Conservation (phyloP, 1,140 invertebrate genomes). For the Bombus soroeensis region DNA sequence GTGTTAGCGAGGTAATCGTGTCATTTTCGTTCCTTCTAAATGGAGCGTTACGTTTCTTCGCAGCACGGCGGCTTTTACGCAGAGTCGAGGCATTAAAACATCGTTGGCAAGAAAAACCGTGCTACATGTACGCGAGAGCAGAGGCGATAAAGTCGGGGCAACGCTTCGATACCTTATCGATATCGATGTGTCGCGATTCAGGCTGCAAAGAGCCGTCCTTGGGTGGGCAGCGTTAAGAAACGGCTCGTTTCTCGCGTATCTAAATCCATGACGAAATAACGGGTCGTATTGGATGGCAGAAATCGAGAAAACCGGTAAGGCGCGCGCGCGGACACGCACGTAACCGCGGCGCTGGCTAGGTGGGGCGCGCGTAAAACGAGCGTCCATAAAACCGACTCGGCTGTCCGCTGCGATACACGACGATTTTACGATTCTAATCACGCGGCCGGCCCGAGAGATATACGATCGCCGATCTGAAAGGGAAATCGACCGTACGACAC, state of each 20-base stretch:
- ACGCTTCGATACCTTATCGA: neutral
- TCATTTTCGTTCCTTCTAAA: neutral
- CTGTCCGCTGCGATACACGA: conserved; percentile 10
- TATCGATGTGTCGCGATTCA: neutral
- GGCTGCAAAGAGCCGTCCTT: conserved; percentile 7
- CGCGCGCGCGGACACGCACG: neutral
- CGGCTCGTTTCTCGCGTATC: conserved; percentile 30
- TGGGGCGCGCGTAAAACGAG: conserved; percentile 2
- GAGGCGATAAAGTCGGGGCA: too few species aligned
- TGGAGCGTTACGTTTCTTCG: neutral
- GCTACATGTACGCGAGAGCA: neutral
- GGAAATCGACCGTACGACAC: conserved; percentile 67
- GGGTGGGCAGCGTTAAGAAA: conserved; percentile 20
- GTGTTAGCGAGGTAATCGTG: neutral
- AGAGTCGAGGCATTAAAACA: neutral
- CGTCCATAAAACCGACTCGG: conserved; percentile 10
- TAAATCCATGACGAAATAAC: conserved; percentile 32
- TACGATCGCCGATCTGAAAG: conserved; percentile 65
- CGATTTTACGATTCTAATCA: conserved; percentile 63
- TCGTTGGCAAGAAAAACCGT: neutral
- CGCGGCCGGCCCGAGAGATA: conserved; percentile 41
- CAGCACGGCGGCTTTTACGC: neutral
- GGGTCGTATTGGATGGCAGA: conserved; percentile 21
- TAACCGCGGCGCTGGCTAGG: neutral
- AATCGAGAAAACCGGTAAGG: conserved; percentile 32